Evolutionary conservation across 2,113 vertebrate species (phyloP), one percentile per base, ranked within the genome.

Genomic region (Eleginops maclovinus): DNA sequence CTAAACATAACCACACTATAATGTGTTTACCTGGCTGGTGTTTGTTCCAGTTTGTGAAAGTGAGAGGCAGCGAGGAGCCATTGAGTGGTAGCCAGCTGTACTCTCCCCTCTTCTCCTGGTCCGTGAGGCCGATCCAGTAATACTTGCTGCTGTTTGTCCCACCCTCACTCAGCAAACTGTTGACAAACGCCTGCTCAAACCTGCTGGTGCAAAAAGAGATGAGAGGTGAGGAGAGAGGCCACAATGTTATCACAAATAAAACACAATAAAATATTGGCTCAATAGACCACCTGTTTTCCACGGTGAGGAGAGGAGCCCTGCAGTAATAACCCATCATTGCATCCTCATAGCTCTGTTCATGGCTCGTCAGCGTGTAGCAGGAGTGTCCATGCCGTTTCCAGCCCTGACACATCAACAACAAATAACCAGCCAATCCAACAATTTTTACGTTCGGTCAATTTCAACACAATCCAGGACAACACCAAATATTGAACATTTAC

Each of bases 181-280:
- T 97, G 74, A 99, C 85, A 84, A 98, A 99, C 31, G 94, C 95
- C 91, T 99, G 98, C 90, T 99, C 98, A 91, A 97, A 99, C 94
- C 98, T 99, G 85, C 36, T 63, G 47, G 21, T 46, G n/a, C 56
- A 71, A 46, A 41, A 60, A 15, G 19, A 67, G 12, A 21, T 15
- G 26, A 43, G 1, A 67, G 3, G 54, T 60, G 22, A 74, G 59
- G 21, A 46, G 36, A 61, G 0, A 50, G 16, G 10, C 2, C 40
- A 0, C 31, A 67, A 40, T 54, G 31, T 11, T 28, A n/a, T n/a
- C n/a, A 56, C 15, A 68, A 61, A 36, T 22, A 16, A 50, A 64
- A 58, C 68, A 15, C 40, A 22, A 5, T 1, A 28, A 64, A 80
- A 26, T 1, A 58, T 5, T 44, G 15, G 15, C 26, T 67, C 3